Conservation (phyloP, 2,113 vertebrate species). For the Cyphomyrus discorhynchus region DNA sequence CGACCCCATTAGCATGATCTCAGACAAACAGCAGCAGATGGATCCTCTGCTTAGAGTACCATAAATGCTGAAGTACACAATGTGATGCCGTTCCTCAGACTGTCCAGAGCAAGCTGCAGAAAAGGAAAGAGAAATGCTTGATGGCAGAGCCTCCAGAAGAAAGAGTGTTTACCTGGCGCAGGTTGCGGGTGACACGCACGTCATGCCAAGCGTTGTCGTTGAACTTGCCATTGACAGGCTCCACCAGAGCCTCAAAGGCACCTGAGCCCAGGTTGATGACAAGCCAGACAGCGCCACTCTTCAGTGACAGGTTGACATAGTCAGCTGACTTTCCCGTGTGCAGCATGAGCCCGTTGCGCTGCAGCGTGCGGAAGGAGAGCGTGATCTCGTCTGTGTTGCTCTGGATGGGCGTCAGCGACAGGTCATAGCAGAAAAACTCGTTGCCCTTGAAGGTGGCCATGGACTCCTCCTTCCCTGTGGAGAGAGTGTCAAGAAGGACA, state of each 20-base stretch:
- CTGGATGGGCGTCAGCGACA: conserved; percentile 90
- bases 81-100: background rate
- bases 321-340: conserved; percentile 93
- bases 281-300: conserved; percentile 88
- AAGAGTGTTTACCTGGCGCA: conserved; percentile 86
- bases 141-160: background rate
- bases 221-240: conserved; percentile 93
- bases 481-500: background rate
- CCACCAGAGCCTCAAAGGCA: conserved; percentile 90
- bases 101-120: background rate
- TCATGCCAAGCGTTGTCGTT: conserved; percentile 91
- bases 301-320: conserved; percentile 91
- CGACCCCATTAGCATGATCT: background rate
- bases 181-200: conserved; percentile 89
- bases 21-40: background rate
- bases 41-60: background rate
- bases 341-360: conserved; percentile 88
- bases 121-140: background rate
- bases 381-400: conserved; percentile 96
- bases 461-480: conserved; percentile 79
- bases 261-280: conserved; percentile 96
- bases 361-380: conserved; percentile 84
- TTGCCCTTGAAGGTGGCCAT: conserved; percentile 89
- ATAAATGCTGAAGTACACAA: background rate
- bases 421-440: conserved; percentile 97